Base-by-base conservation (phyloP, 2,797 vertebrate species). In the Coccyzus lansbergi region DNA sequence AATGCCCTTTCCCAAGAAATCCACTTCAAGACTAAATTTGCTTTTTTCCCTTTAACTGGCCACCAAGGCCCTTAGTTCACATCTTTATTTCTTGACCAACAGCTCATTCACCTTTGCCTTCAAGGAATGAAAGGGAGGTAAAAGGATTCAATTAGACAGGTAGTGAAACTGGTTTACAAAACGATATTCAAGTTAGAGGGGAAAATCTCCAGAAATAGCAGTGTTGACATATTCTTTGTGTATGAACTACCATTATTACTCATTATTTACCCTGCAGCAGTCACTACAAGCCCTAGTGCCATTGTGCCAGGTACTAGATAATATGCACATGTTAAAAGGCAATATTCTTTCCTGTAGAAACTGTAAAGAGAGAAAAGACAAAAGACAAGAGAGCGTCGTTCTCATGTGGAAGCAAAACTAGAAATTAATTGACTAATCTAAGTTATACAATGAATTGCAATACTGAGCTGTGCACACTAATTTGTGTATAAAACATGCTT, bases 211-310 rank as follows among this genome's bases (percentile, higher is more conserved):
- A 58, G 17, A 85, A 87, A 9, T 6, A 56, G 25, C 25, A 74
- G 78, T 1, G 0, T 9, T 53, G 56, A 38, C n/a, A 67, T 22
- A 11, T 44, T 60, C 62, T 78, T 60, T 68, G 31, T 7, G 2
- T 40, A 48, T 36, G 22, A 88, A 38, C 53, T 67, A 78, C 48
- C 33, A 84, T 84, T 86, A 86, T 74, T 72, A 77, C 69, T 58
- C 49, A 89, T 83, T 83, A 91, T 86, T 89, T 86, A 78, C 62
- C 31, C 75, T 78, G 26, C n/a, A 91, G 62, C 34, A 88, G 82
- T 78, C 85, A 81, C 56, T 74, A 74, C 78, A 70, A 77, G 48
- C 42, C 58, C 51, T 22, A 24, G 11, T 21, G 24, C 76, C 67
- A 75, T 81, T 90, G 77, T 86, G 40, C 48, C 72, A 83, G 55